Percentiles rank a stretch among this genome's conserved stretches.
Evolutionary conservation across 2,797 vertebrate species (phyloP).

Genomic region (Pygocentrus nattereri): DNA sequence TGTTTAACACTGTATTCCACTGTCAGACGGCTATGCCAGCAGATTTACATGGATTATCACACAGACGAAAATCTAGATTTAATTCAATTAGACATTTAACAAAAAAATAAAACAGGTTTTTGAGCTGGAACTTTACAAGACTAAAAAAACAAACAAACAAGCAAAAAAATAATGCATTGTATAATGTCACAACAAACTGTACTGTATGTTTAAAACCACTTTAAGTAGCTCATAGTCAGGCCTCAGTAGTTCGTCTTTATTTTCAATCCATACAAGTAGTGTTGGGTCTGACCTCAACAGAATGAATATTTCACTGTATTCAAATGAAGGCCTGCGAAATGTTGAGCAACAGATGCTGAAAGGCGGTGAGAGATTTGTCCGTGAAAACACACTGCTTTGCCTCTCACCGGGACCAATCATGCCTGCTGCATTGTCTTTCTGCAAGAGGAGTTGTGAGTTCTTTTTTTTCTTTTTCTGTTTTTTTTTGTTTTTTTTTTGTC

Average conservation of each 20-base stretch:
- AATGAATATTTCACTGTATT: slow-evolving; percentile 38
- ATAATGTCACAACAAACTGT: slow-evolving; percentile 33
- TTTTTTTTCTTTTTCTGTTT: slow-evolving; percentile 16
- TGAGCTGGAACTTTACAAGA: slow-evolving; percentile 22
- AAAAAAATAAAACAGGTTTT: slow-evolving; percentile 10
- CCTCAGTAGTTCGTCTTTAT: slow-evolving; percentile 15
- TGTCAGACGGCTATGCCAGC: background rate
- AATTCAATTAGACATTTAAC: slow-evolving; percentile 40
- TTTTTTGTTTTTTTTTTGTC: no score
- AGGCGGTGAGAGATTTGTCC: slow-evolving; percentile 48
- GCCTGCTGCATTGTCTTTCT: slow-evolving; percentile 38
- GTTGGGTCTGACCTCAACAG: slow-evolving; percentile 18
- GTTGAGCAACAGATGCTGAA: slow-evolving; percentile 43
- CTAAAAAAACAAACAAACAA: background rate
- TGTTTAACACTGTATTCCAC: background rate
- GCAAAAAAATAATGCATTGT: slow-evolving; percentile 7
- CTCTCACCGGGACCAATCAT: slow-evolving; percentile 39
- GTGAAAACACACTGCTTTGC: slow-evolving; percentile 26
- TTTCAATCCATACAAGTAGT: slow-evolving; percentile 15
- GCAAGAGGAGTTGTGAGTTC: slow-evolving; percentile 30
- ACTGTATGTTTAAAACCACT: slow-evolving; percentile 32
- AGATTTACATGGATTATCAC: slow-evolving; percentile 39
- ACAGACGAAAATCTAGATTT: slow-evolving; percentile 27
- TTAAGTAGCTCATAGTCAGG: slow-evolving; percentile 22
- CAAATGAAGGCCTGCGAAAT: slow-evolving; percentile 49